phyloP scores from a whole-genome alignment of 2,888 invertebrate species.

The Chloromyia formosa region DNA sequence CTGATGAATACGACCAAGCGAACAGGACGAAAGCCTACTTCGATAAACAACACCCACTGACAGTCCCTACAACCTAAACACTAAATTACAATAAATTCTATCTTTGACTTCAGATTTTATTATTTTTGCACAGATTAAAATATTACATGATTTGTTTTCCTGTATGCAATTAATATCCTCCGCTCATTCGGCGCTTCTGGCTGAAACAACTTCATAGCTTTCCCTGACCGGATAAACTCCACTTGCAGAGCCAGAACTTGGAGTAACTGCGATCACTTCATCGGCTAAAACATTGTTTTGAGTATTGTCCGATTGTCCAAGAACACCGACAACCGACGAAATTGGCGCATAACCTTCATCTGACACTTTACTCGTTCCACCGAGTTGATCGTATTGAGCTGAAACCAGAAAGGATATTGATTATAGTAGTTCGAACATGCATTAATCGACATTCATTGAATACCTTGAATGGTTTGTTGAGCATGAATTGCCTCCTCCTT shows the following conservation, averaged over 20 bases:
- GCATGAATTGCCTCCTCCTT: conserved; percentile 49
- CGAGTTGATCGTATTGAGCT: conserved; percentile 60
- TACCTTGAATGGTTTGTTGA: conserved; percentile 51
- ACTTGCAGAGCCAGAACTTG: not conserved
- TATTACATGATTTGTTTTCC: too few relatives aligned
- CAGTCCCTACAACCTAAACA: too few relatives aligned
- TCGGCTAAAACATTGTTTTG: not conserved
- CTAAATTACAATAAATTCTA: too few relatives aligned
- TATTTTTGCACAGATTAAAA: too few relatives aligned
- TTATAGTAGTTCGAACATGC: not conserved
- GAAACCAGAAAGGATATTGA: not conserved
- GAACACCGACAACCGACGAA: conserved; percentile 58
- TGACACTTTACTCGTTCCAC: conserved; percentile 58
- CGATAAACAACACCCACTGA: too few relatives aligned
- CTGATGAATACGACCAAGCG: too few relatives aligned
- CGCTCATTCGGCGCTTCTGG: not conserved
- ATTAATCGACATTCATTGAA: not conserved
- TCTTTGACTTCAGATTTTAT: too few relatives aligned
- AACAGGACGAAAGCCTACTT: too few relatives aligned
- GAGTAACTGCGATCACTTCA: not conserved
- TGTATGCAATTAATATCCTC: not conserved
- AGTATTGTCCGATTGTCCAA: conserved; percentile 46
- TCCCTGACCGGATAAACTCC: conserved; percentile 11
- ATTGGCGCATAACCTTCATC: conserved; percentile 59
- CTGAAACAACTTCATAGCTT: not conserved